Conservation (phyloP, 2,113 vertebrate species). For the Tretioscincus oriximinensis region DNA sequence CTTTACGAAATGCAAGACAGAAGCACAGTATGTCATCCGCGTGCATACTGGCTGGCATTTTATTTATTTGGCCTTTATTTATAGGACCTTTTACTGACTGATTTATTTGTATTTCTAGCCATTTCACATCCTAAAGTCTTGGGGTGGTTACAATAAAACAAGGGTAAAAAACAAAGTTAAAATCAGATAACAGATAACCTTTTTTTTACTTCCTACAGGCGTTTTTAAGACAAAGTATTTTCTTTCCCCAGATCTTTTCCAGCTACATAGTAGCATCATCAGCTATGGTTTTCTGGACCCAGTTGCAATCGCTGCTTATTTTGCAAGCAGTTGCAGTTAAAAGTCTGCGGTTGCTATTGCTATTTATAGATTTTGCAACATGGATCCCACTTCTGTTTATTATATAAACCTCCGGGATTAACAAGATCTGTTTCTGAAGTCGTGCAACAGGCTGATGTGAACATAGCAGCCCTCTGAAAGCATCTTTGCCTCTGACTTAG, state of each 20-base stretch:
- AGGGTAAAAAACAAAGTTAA: no score
- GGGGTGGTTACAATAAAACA: no score
- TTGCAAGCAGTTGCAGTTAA: constrained; percentile 20
- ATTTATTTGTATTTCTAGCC: not conserved
- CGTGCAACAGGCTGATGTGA: constrained; percentile 23
- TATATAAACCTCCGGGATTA: constrained; percentile 31
- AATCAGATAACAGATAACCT: no score
- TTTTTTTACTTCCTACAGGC: not conserved
- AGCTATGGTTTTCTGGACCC: not conserved
- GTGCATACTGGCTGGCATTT: not conserved
- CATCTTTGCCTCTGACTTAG: no score
- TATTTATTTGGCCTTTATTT: constrained; percentile 1
- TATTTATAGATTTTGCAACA: constrained; percentile 41
- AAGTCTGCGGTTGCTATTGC: constrained; percentile 4
- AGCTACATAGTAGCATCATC: not conserved
- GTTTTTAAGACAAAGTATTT: not conserved
- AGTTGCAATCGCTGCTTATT: constrained; percentile 19
- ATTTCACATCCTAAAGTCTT: no score
- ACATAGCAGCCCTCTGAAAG: no score
- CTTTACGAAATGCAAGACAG: not conserved
- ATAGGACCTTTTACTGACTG: not conserved
- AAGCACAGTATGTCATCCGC: no score
- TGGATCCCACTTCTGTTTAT: constrained; percentile 30
- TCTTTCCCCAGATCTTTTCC: not conserved
- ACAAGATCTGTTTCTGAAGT: constrained; percentile 41